Evolutionary conservation across 2,797 vertebrate genomes (phyloP).

Genomic region (Pygocentrus nattereri): DNA sequence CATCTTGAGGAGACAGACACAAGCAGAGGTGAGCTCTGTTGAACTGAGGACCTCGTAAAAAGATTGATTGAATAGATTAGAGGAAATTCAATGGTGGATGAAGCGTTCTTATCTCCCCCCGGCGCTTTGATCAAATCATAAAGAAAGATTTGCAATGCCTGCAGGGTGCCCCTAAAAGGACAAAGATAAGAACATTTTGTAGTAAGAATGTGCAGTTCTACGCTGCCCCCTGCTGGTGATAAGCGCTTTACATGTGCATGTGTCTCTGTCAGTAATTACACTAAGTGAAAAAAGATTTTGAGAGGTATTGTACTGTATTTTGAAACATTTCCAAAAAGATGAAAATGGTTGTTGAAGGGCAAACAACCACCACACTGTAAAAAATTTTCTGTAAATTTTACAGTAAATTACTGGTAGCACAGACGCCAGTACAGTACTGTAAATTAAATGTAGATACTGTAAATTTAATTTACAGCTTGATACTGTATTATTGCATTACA

Average conservation of each 20-base stretch:
- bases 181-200: constrained; percentile 40
- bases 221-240: constrained; percentile 53
- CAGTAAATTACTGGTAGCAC: no score
- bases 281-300: neutral
- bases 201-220: neutral
- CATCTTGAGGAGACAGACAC: constrained; percentile 8
- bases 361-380: no score
- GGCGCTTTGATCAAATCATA: constrained; percentile 65
- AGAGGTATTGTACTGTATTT: no score
- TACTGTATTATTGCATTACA: no score
- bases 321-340: no score
- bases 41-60: constrained; percentile 49
- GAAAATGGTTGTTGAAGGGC: no score
- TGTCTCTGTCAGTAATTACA: neutral
- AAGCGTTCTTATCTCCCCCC: constrained; percentile 63
- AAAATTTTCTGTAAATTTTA: no score
- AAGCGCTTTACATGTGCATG: neutral
- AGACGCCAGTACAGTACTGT: no score
- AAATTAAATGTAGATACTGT: no score
- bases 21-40: constrained; percentile 25
- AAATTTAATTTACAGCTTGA: no score
- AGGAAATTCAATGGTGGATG: constrained; percentile 62
- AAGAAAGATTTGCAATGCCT: constrained; percentile 61
- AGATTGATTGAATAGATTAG: constrained; percentile 71
- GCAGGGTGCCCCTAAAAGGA: constrained; percentile 46